These are phyloP conservation scores for Gallinago solitaria DNA, from an alignment of 2,797 vertebrate species.

Conservation along the genomic window DNA sequence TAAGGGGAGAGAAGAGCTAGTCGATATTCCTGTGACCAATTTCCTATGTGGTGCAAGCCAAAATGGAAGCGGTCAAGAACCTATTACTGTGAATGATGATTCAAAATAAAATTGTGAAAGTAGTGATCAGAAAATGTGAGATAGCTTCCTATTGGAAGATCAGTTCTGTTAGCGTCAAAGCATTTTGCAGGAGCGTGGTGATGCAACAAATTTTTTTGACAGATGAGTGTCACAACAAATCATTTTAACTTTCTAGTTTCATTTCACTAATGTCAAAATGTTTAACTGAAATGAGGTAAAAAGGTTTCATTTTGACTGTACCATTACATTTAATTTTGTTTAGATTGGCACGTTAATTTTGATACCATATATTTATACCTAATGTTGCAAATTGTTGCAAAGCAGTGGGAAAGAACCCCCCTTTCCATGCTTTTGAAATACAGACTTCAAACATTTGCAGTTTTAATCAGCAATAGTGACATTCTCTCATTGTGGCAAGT, in stretches of 20 bases:
- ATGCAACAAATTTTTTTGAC: slow-evolving; percentile 25
- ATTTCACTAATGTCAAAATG: slow-evolving; percentile 50
- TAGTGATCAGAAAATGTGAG: not conserved
- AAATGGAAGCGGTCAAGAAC: not conserved
- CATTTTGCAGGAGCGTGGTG: not conserved
- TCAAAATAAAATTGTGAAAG: not conserved
- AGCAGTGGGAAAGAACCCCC: not conserved
- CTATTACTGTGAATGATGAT: not conserved
- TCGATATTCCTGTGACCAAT: not conserved
- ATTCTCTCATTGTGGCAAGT: not conserved
- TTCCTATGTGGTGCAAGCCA: not conserved
- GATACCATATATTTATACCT: slow-evolving; percentile 45
- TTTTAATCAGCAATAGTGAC: not conserved
- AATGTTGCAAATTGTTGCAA: slow-evolving; percentile 21
- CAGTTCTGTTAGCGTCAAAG: not conserved
- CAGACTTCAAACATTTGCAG: not conserved
- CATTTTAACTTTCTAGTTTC: slow-evolving; percentile 29
- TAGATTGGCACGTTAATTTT: slow-evolving; percentile 65
- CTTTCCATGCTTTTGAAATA: not conserved
- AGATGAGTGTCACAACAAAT: slow-evolving; percentile 41
- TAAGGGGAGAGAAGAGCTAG: not conserved
- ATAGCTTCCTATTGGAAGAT: not conserved
- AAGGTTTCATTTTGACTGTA: slow-evolving; percentile 31
- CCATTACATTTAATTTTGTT: slow-evolving; percentile 50
- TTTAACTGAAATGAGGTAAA: slow-evolving; percentile 51